Conservation (phyloP, 2,888 invertebrate genomes). For the Mesorhabditis belari region DNA sequence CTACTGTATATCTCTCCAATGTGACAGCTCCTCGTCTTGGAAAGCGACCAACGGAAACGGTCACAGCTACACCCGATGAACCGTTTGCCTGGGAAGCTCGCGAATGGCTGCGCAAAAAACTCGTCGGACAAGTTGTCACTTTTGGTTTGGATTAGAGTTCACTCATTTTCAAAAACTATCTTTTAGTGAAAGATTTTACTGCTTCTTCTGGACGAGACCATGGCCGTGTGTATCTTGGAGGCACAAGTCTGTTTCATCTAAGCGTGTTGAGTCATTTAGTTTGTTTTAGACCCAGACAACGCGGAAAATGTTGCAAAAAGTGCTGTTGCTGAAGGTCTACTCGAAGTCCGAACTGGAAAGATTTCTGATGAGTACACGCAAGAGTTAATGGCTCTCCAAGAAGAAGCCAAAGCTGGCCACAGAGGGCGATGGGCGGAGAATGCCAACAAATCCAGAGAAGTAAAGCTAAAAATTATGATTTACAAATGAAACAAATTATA, state of each 20-base stretch:
- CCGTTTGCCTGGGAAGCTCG: constrained; percentile 96
- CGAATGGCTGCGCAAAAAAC: constrained; percentile 82
- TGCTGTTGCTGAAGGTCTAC: constrained; percentile 81
- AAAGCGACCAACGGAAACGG: constrained; percentile 64
- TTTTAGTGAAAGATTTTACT: constrained; percentile 71
- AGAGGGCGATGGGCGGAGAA: constrained; percentile 66
- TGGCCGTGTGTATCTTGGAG: constrained; percentile 60
- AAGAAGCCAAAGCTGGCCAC: constrained; percentile 76
- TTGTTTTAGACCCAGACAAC: constrained; percentile 55
- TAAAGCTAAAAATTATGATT: too few relatives aligned
- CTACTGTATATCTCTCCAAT: constrained; percentile 80
- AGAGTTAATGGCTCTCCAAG: constrained; percentile 75
- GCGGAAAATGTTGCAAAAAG: constrained; percentile 82
- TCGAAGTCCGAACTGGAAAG: constrained; percentile 64
- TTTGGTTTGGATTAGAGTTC: too few relatives aligned
- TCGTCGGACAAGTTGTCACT: constrained; percentile 70
- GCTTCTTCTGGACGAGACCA: constrained; percentile 79
- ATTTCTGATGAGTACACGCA: constrained; percentile 52
- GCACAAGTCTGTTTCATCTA: constrained; percentile 26
- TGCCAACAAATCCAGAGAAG: constrained; percentile 13
- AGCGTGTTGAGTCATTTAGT: background rate
- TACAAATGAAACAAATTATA: background rate
- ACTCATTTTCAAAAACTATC: too few relatives aligned
- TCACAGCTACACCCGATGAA: constrained; percentile 49
- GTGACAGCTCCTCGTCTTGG: constrained; percentile 86